Conservation (phyloP, 2,113 vertebrate species). For the Pluvianellus socialis region DNA sequence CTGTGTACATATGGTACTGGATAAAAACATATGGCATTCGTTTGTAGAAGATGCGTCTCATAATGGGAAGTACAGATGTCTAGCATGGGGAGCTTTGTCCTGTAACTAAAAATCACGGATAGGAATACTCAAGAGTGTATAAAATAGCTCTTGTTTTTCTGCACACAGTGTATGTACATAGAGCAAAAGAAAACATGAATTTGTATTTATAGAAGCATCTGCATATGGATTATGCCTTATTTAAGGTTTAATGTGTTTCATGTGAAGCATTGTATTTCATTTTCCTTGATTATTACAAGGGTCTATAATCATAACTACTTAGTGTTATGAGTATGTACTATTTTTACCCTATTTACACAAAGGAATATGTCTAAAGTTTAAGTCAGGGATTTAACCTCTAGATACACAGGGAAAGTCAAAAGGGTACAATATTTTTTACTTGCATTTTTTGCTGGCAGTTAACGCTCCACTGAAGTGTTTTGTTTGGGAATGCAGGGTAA, state of each 20-base stretch:
- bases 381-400: background rate
- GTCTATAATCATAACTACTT: background rate
- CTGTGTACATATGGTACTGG: background rate
- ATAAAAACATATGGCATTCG: background rate
- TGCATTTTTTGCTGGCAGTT: background rate
- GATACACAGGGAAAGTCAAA: background rate
- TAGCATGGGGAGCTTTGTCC: background rate
- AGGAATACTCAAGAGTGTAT: background rate
- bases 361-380: background rate
- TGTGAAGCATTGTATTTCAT: background rate
- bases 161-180: background rate
- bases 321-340: background rate
- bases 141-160: background rate
- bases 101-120: background rate
- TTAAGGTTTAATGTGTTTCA: background rate
- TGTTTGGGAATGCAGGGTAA: background rate
- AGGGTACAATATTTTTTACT: background rate
- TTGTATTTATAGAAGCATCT: background rate
- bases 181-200: background rate
- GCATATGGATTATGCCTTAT: background rate
- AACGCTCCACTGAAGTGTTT: background rate
- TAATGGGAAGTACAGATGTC: background rate
- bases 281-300: background rate
- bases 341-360: background rate
- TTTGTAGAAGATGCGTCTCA: background rate